Percentiles rank a stretch among this genome's conserved stretches.
These are phyloP conservation scores for Myiothlypis coronata DNA, from an alignment of 2,797 vertebrate species.

Conservation along the genomic window DNA sequence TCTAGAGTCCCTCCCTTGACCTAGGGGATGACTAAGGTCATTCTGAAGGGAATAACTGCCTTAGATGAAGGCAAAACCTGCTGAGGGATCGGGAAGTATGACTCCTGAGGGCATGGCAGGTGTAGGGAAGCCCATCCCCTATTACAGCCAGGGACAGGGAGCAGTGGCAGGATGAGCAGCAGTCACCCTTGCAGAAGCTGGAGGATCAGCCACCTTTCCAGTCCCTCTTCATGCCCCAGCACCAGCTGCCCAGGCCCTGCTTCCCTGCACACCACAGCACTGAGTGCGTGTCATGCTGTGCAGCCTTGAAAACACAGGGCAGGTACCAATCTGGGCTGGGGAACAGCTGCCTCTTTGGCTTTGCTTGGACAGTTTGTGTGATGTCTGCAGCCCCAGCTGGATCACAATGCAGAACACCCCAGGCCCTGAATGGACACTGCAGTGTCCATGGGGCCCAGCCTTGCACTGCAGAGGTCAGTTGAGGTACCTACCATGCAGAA, in stretches of 20 bases:
- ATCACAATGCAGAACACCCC: background rate
- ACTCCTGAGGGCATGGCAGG: background rate
- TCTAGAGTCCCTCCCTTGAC: background rate
- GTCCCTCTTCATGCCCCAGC: background rate
- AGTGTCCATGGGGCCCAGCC: background rate
- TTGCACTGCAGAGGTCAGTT: background rate
- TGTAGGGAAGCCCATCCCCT: background rate
- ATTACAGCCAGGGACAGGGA: background rate
- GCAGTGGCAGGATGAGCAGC: background rate
- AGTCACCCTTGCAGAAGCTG: background rate
- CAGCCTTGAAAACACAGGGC: background rate
- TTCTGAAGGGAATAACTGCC: background rate
- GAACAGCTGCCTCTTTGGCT: background rate
- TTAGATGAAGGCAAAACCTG: background rate
- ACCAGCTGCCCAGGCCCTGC: background rate
- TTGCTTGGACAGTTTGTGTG: background rate
- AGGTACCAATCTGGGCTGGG: background rate
- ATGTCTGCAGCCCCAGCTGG: background rate
- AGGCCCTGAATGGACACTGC: background rate
- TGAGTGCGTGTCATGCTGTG: fast-evolving
- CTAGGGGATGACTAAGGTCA: background rate
- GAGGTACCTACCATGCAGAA: background rate
- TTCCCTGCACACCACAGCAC: background rate
- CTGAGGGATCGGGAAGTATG: background rate
- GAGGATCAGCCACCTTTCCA: background rate